phyloP scores from a whole-genome alignment of 2,113 vertebrate species.

The Amphiprion ocellaris region DNA sequence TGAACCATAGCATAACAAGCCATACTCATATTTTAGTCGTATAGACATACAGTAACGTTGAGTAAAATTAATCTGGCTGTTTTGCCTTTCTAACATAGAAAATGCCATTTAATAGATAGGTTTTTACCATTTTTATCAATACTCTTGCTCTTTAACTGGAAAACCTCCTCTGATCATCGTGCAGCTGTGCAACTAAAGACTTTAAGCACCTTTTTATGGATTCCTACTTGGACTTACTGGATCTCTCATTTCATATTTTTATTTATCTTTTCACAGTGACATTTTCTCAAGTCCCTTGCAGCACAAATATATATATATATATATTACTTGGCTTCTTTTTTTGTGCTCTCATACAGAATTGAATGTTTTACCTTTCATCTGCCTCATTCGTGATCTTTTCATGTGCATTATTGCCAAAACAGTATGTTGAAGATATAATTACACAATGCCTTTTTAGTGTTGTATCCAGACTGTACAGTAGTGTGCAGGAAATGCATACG shows the following conservation, averaged over 20 bases:
- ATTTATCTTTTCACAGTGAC: conserved; percentile 51
- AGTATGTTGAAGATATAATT: conserved; percentile 20
- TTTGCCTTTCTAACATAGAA: conserved; percentile 8
- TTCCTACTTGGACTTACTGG: conserved; percentile 69
- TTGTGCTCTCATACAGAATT: conserved; percentile 47
- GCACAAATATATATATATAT: conserved; percentile 40
- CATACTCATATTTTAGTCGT: conserved; percentile 26
- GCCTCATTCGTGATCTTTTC: conserved; percentile 57
- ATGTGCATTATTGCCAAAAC: conserved; percentile 37
- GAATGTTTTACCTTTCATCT: conserved; percentile 70
- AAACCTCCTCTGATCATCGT: conserved; percentile 68
- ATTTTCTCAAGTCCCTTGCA: conserved; percentile 46
- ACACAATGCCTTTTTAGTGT: conserved; percentile 14
- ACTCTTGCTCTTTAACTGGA: conserved; percentile 53
- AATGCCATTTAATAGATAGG: background rate
- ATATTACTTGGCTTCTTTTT: conserved; percentile 4
- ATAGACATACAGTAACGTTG: background rate
- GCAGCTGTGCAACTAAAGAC: conserved; percentile 69
- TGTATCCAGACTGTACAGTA: conserved; percentile 25
- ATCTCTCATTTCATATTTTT: conserved; percentile 42
- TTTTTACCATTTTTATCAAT: background rate
- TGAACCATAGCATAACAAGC: conserved; percentile 18
- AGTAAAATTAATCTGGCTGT: conserved; percentile 3
- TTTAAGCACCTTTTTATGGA: conserved; percentile 75
- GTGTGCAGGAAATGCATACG: conserved; percentile 27